Percentiles rank a stretch among this genome's conserved stretches.
phyloP scores from a whole-genome alignment of 2,113 vertebrate genomes.

The Chamaetylas fuelleborni region DNA sequence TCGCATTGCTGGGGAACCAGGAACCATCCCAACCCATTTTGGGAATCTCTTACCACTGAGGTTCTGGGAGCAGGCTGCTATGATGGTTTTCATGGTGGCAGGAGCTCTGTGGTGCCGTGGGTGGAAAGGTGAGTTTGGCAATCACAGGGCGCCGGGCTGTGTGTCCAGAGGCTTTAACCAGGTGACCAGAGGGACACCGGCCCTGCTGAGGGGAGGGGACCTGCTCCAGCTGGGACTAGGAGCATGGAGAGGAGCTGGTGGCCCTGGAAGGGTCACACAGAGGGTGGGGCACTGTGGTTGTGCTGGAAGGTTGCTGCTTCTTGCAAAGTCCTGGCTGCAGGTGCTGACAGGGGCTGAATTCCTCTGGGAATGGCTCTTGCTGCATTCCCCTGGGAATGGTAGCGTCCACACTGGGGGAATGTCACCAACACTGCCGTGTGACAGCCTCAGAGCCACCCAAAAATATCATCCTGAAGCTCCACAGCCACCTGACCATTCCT shows the following conservation, averaged over 20 bases:
- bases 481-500: background rate
- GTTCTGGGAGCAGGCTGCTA: slow-evolving; percentile 63
- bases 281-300: rapidly evolving
- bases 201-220: background rate
- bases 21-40: background rate
- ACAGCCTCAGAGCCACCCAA: background rate
- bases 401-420: background rate
- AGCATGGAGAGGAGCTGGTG: background rate
- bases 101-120: background rate
- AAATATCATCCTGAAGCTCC: background rate
- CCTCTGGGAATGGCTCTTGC: background rate
- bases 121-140: slow-evolving; percentile 6
- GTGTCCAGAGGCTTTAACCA: background rate
- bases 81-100: slow-evolving; percentile 64
- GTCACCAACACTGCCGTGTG: background rate
- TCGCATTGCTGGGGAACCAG: rapidly evolving
- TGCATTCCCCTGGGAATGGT: background rate
- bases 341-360: rapidly evolving
- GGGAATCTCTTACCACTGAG: slow-evolving; percentile 37
- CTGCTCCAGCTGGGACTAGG: background rate
- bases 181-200: background rate
- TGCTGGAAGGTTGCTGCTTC: rapidly evolving
- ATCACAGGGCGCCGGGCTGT: background rate
- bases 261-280: rapidly evolving
- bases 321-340: rapidly evolving